Evolutionary conservation across 1,140 invertebrate genomes (phyloP), one percentile per base, ranked within the genome.

Genomic region (Paramacrobiotus metropolitanus): DNA sequence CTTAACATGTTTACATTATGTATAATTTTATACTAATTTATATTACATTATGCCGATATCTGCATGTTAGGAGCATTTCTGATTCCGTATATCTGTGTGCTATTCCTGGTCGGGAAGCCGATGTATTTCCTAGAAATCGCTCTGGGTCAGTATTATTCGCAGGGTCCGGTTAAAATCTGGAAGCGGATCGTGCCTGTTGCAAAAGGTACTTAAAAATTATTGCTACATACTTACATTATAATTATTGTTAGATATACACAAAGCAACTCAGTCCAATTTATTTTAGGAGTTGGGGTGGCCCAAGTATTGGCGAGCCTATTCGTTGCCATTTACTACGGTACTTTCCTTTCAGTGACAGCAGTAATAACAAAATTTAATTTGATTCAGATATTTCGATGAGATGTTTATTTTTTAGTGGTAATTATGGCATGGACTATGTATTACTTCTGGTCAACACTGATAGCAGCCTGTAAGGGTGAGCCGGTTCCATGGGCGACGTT

Each of bases 241-340:
- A 40, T 9, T 9, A 40, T n/a, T 15, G 34, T 15, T n/a, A 40
- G 34, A 40, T n/a, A 40, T 9, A 40, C 34, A 40, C 9, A 40
- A 15, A 40, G 9, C 9, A 40, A 40, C n/a, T 15, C 34, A 40
- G 34, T 40, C 0, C n/a, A 40, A 0, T n/a, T 40, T 40, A 40
- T 75, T 74, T 40, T 67, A 86, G 85, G 86, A 28, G 79, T 86
- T 28, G 86, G 85, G 0, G 82, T 82, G 71, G 83, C 82, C 1
- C 85, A 87, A 74, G 77, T 85, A 62, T 77, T 84, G 24, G 81
- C 80, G 0, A 81, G 80, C 55, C 68, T 75, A 2, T 74, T 79
- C 44, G 75, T 80, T 0, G 81, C 80, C 64, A 81, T 87, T 31
- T 88, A 87, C 71, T 88, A 88, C 71, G 48, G 48, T 55, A 55